Evolutionary conservation across 2,888 invertebrate genomes (phyloP).

Genomic region (Leucophenga montana): DNA sequence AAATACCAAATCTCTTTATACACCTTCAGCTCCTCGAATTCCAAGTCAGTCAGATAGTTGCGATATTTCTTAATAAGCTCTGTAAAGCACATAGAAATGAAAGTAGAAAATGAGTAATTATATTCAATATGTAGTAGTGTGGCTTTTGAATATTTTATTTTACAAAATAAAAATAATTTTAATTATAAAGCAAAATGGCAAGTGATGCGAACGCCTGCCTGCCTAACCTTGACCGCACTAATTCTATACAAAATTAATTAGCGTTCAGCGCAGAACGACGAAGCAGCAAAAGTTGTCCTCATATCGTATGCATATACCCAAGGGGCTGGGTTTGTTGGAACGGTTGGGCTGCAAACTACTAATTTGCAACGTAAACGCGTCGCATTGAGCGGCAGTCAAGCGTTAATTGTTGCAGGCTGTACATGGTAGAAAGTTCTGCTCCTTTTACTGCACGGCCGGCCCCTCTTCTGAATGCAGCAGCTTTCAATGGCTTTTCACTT

Average conservation of each 20-base stretch:
- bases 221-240: constrained; percentile 20
- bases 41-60: constrained; percentile 89
- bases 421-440: too few species aligned
- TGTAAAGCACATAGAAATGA: constrained; percentile 71
- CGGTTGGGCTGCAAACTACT: constrained; percentile 34
- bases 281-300: not conserved
- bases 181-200: not conserved
- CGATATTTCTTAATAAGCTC: constrained; percentile 90
- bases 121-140: too few species aligned
- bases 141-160: not conserved
- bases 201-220: not conserved
- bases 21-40: constrained; percentile 90
- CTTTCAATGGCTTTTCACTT: too few species aligned
- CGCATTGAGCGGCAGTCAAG: constrained; percentile 56
- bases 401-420: constrained; percentile 39
- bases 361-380: constrained; percentile 41
- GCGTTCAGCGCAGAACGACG: not conserved
- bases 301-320: not conserved
- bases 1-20: constrained; percentile 97
- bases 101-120: constrained; percentile 1
- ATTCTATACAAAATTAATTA: constrained; percentile 23
- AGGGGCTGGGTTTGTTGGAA: not conserved
- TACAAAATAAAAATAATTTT: not conserved
- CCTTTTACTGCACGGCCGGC: too few species aligned
- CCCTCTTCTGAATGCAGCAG: too few species aligned